A percentile compares a stretch with the other conserved stretches of the same genome.
Conservation (phyloP, 2,797 vertebrate species). For the Paedocypris micromegethes region DNA sequence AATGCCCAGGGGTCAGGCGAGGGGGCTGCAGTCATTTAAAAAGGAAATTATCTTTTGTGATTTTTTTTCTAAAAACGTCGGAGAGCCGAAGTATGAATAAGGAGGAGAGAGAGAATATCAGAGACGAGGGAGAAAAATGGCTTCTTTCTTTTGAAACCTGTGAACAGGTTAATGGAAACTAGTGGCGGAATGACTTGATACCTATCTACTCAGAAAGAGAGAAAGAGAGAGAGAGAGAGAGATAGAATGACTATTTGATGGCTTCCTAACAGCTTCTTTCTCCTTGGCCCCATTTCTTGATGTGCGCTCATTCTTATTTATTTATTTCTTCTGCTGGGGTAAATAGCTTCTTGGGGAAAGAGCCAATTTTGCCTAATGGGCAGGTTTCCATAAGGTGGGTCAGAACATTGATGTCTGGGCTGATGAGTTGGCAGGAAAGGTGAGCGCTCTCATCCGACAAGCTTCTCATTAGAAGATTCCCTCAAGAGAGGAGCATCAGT, state of each 20-base stretch:
- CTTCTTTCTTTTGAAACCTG: constrained; percentile 55
- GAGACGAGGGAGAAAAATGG: constrained; percentile 7
- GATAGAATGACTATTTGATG: constrained; percentile 66
- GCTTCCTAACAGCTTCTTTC: constrained; percentile 61
- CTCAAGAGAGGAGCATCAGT: constrained; percentile 34
- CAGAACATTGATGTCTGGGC: constrained; percentile 43
- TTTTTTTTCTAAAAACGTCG: constrained; percentile 58
- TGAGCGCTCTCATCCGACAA: constrained; percentile 41
- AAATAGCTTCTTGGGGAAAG: constrained; percentile 55
- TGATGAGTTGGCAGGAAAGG: constrained; percentile 53
- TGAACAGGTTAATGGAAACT: constrained; percentile 67
- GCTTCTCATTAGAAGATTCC: constrained; percentile 40
- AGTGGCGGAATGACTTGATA: constrained; percentile 60
- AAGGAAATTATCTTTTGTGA: constrained; percentile 75
- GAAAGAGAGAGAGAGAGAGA: constrained; percentile 34
- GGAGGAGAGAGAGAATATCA: constrained; percentile 19
- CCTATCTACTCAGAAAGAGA: constrained; percentile 52
- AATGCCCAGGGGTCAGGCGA: constrained; percentile 66
- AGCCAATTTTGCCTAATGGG: constrained; percentile 57
- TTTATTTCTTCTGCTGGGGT: constrained; percentile 41
- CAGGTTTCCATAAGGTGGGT: constrained; percentile 48
- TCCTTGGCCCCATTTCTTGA: constrained; percentile 61
- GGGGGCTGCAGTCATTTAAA: constrained; percentile 69
- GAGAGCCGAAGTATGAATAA: constrained; percentile 40
- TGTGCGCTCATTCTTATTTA: constrained; percentile 51